Percentiles rank a stretch among this genome's conserved stretches.
Evolutionary conservation across 2,888 invertebrate genomes (phyloP).

Genomic region (Baronia brevicornis): DNA sequence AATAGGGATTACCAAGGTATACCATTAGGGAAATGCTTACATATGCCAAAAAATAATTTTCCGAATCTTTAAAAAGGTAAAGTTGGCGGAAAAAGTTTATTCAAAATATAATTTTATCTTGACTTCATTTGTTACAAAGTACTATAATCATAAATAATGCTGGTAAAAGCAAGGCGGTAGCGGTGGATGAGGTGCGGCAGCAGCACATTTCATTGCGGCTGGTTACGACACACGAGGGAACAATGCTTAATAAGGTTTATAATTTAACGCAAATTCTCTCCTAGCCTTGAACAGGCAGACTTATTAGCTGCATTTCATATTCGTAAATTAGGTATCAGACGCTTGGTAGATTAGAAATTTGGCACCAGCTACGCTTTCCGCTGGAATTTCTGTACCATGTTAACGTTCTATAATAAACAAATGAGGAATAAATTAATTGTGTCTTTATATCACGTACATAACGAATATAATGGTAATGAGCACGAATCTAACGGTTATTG

Average conservation of each 20-base stretch:
- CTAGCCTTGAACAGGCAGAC: conserved; percentile 37
- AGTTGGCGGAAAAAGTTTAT: conserved; percentile 31
- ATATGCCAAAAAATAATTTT: too few relatives aligned
- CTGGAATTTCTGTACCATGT: background rate
- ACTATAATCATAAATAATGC: conserved; percentile 41
- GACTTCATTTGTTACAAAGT: conserved; percentile 25
- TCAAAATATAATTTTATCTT: conserved; percentile 31
- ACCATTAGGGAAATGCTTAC: too few relatives aligned
- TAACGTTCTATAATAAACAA: too few relatives aligned
- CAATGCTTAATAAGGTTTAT: conserved; percentile 69
- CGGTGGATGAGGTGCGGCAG: conserved; percentile 26
- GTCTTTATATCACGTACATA: too few relatives aligned
- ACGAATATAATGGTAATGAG: too few relatives aligned
- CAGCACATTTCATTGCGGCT: conserved; percentile 50
- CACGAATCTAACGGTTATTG: too few relatives aligned
- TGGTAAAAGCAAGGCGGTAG: conserved; percentile 32
- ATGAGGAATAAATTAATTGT: too few relatives aligned
- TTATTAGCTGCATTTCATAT: conserved; percentile 45
- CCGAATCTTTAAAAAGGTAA: too few relatives aligned
- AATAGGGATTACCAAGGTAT: too few relatives aligned
- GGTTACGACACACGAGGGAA: conserved; percentile 61
- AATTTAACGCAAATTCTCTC: conserved; percentile 59
- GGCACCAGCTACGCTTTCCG: conserved; percentile 1
- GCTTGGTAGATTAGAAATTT: conserved; percentile 1
- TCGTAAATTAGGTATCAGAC: conserved; percentile 33